Evolutionary conservation across 2,797 vertebrate genomes (phyloP).

Genomic region (Phalloptychus januarius): DNA sequence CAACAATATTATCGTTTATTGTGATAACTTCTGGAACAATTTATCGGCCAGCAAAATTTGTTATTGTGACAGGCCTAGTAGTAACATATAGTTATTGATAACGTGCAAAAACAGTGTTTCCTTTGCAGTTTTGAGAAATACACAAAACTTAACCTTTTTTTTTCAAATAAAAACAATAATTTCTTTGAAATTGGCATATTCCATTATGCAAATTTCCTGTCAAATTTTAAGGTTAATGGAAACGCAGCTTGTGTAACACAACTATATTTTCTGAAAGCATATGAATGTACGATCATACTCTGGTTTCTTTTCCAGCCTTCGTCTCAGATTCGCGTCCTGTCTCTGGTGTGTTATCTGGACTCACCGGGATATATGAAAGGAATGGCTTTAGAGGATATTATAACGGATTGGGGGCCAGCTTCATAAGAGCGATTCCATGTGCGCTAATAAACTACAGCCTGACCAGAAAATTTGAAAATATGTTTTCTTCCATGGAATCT

Average conservation of each 20-base stretch:
- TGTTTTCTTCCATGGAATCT: constrained; percentile 63
- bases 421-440: constrained; percentile 79
- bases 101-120: no score
- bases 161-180: no score
- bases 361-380: constrained; percentile 73
- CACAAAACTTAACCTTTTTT: no score
- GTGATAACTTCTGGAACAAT: no score
- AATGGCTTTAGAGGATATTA: constrained; percentile 78
- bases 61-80: no score
- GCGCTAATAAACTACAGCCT: constrained; percentile 80
- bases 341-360: constrained; percentile 63
- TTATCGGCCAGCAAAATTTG: no score
- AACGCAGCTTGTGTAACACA: neutral
- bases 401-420: constrained; percentile 82
- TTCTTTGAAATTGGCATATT: no score
- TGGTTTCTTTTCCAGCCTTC: constrained; percentile 74
- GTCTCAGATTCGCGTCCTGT: constrained; percentile 52
- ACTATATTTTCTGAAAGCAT: neutral
- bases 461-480: constrained; percentile 72
- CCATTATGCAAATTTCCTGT: no score
- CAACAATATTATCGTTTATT: no score
- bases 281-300: neutral
- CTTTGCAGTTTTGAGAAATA: no score
- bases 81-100: no score
- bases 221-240: no score